Evolutionary conservation across 2,113 vertebrate species (phyloP), one percentile per base, ranked within the genome.

Genomic region (Rhegmatorhina hoffmannsi): DNA sequence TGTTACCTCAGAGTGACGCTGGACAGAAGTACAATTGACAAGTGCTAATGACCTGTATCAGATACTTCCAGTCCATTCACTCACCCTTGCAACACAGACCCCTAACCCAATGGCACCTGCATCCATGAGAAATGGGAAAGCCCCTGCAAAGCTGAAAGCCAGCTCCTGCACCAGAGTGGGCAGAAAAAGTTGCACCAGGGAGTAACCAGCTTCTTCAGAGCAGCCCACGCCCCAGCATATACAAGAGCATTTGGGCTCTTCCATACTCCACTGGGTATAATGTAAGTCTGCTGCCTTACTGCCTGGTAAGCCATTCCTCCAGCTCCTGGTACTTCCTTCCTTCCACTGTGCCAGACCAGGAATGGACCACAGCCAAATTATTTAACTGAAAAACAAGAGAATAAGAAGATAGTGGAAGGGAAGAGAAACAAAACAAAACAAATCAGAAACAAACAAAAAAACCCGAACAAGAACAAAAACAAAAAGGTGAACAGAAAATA

Each of bases 221-320:
- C 52, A 64, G n/a, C 14, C 24, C 1, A 7, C 18, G 58, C 0
- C 13, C 43, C 64, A 70, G 10, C 31, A 69, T 0, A 0, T 26
- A 44, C 38, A 36, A 40, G 49, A 47, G 11, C 33, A 26, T 17
- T 25, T 10, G 25, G 40, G 7, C 17, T 69, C 17, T 64, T 79
- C 67, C 46, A 26, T 8, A 17, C 9, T 34, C 29, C 1, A 0
- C 19, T 17, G 33, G 19, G 12, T 10, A 3, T 10, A 13, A 40
- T 12, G 24, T 12, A 55, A 85, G 59, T 23, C 36, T 28, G 4
- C 34, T 43, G 3, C 29, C 29, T 52, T 49, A n/a, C 31, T 16
- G 7, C 20, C 43, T 19, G 58, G 18, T 6, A 11, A 90, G 36
- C 28, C 17, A 23, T 34, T 93, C 40, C 40, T 79, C 78, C 72